A percentile compares a stretch with the other conserved stretches of the same genome.
Conservation (phyloP, 1,140 invertebrate genomes). For the Palaemon carinicauda region DNA sequence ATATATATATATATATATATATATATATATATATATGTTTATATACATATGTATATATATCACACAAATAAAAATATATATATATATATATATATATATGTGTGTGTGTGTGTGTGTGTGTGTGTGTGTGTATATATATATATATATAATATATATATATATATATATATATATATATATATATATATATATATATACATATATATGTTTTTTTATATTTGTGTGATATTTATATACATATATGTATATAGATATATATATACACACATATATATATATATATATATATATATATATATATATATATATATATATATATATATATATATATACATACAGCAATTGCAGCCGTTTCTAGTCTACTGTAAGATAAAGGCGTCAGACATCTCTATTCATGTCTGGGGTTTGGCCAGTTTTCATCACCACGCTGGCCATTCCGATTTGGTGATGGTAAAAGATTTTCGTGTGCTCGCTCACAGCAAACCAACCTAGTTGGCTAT, state of each 20-base stretch:
- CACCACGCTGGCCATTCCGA: too few relatives aligned
- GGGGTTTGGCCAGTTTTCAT: too few relatives aligned
- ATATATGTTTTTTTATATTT: too few relatives aligned
- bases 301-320: constrained; percentile 3
- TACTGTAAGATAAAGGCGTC: too few relatives aligned
- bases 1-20: neutral
- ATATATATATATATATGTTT: neutral
- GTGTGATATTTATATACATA: too few relatives aligned
- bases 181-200: neutral
- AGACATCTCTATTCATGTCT: too few relatives aligned
- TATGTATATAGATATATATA: neutral
- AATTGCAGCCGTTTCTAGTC: too few relatives aligned
- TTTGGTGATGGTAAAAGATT: too few relatives aligned
- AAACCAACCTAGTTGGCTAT: too few relatives aligned
- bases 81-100: neutral
- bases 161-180: neutral
- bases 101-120: too few relatives aligned
- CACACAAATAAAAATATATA: neutral
- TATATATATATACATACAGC: neutral
- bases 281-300: constrained; percentile 4
- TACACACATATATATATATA: neutral
- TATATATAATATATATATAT: neutral
- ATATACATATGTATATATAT: neutral
- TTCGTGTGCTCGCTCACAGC: too few relatives aligned
- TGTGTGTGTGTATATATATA: too few relatives aligned